phyloP scores from a whole-genome alignment of 2,888 invertebrate genomes.

The Diaprepes abbreviatus region DNA sequence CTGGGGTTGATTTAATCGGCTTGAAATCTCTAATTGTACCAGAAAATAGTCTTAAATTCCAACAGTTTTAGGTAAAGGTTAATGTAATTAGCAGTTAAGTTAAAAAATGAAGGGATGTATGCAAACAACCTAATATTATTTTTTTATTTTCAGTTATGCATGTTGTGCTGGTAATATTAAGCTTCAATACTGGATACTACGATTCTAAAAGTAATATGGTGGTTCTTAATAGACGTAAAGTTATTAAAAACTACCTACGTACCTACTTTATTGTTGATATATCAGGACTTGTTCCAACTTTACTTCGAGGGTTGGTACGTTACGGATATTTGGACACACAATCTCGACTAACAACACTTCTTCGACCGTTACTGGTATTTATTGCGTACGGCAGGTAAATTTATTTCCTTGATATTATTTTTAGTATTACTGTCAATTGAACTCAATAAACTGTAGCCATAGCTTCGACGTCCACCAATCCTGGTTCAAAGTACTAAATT shows the following conservation, averaged over 20 bases:
- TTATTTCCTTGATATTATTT: no score
- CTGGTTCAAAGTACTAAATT: no score
- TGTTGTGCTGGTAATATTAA: not conserved
- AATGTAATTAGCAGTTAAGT: no score
- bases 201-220: not conserved
- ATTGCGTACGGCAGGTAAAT: slow-evolving; percentile 12
- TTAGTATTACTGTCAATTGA: no score
- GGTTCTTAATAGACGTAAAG: not conserved
- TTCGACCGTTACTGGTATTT: not conserved
- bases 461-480: no score
- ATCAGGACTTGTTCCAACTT: not conserved
- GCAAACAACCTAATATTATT: no score
- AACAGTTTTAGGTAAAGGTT: no score
- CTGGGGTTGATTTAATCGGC: no score
- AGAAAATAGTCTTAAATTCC: no score
- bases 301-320: not conserved
- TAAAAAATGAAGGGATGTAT: no score
- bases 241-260: not conserved
- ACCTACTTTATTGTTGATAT: not conserved
- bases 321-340: not conserved
- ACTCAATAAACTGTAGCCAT: no score
- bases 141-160: not conserved
- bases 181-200: not conserved
- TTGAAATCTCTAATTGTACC: no score
- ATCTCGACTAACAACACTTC: not conserved